Base-by-base conservation (phyloP, 2,113 vertebrate genomes). In the Hemiprocne comata region DNA sequence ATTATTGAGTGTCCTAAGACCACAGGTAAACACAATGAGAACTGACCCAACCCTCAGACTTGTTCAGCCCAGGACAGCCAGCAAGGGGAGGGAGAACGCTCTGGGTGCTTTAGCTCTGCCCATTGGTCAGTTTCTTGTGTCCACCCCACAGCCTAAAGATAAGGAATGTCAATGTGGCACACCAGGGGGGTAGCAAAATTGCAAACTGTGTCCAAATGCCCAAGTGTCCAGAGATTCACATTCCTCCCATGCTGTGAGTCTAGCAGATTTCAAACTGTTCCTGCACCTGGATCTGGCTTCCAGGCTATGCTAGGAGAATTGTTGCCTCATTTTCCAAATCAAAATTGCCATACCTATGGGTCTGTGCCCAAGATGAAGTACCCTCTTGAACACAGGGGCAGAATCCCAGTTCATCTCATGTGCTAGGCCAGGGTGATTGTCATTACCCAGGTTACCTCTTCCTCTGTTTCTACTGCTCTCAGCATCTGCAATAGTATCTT, bases 51-150 rank as follows among this genome's bases (percentile, higher is more conserved):
- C 7, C 6, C 7, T 42, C 62, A 48, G 42, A 15, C 11, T 17
- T 42, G 29, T 64, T 54, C 53, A 66, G 44, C 17, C 23, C 64
- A 20, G 67, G 13, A 40, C 48, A 89, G 33, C 42, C 17, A 76
- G 33, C 33, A 72, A 72, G 11, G 15, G 29, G 29, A 72, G 14
- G 33, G 38, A 83, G 7, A 48, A 78, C 14, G 38, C 53, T 48
- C 29, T 34, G 14, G 36, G 25, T 66, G 60, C 38, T 77, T 66
- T 0, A 54, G 38, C 29, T 36, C 38, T 60, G 25, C 11, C 31
- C 15, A 40, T 4, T 4, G 5, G 17, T 17, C 3, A 0, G 25
- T 58, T 51, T 65, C 36, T 17, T 1, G 2, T 3, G 17, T 38
- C 29, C 36, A 92, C 20, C 24, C 17, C 25, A 83, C 25, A 66